Evolutionary conservation across 2,888 invertebrate genomes (phyloP).

Genomic region (Drosophila kuntzei): DNA sequence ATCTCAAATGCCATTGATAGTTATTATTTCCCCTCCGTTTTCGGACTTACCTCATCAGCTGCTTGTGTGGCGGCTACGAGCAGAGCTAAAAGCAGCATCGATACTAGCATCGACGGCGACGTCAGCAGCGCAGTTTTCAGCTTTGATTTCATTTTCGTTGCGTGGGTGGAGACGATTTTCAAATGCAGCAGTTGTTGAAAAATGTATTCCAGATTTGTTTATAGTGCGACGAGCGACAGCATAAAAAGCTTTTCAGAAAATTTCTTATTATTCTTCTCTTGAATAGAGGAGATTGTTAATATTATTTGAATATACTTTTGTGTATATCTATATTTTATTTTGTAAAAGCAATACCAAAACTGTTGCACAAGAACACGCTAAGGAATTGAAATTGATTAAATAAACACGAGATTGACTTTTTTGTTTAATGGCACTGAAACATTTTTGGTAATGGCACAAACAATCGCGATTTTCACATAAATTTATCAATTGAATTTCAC

Average conservation of each 20-base stretch:
- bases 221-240: constrained; percentile 40
- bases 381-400: constrained; percentile 40
- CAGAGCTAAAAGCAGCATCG: constrained; percentile 54
- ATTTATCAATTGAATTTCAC: constrained; percentile 57
- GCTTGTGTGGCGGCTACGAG: constrained; percentile 68
- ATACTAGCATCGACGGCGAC: constrained; percentile 51
- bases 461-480: constrained; percentile 45
- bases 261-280: constrained; percentile 1
- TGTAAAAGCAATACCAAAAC: constrained; percentile 49
- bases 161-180: constrained; percentile 39
- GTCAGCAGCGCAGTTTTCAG: constrained; percentile 57
- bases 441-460: constrained; percentile 21
- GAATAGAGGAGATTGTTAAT: constrained; percentile 9
- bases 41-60: constrained; percentile 71
- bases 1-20: not conserved
- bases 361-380: constrained; percentile 52
- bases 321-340: constrained; percentile 27
- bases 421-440: constrained; percentile 27
- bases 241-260: constrained; percentile 26
- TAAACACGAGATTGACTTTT: constrained; percentile 44
- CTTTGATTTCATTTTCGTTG: constrained; percentile 70
- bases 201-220: constrained; percentile 50
- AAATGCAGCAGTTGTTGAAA: constrained; percentile 32
- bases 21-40: not conserved
- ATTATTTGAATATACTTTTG: constrained; percentile 16